These are phyloP conservation scores for Myotis planiceps DNA, from an alignment of 2,797 vertebrate species.

Conservation along the genomic window DNA sequence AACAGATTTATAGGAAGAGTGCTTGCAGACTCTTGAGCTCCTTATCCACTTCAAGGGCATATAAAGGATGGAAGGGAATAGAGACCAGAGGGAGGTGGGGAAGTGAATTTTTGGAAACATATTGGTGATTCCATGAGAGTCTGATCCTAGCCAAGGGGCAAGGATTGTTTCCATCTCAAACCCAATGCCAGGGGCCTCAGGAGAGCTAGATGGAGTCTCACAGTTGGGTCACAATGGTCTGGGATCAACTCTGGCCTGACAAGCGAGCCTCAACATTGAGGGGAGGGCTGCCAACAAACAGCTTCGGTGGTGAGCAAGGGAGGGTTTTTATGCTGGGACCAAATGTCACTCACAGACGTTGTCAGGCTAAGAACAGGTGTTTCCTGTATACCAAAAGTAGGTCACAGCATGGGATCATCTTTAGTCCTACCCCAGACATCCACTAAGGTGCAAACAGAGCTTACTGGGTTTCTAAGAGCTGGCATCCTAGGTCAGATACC, in stretches of 20 bases:
- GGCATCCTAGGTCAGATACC: neutral
- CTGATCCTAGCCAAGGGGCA: neutral
- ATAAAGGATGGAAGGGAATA: neutral
- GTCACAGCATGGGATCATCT: neutral
- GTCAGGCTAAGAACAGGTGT: neutral
- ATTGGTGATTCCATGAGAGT: neutral
- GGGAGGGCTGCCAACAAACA: neutral
- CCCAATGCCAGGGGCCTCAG: neutral
- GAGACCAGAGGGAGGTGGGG: neutral
- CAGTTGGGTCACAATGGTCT: neutral
- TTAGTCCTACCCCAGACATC: neutral
- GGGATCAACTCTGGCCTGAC: neutral
- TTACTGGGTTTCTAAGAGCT: neutral
- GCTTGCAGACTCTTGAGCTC: neutral
- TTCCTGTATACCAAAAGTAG: neutral
- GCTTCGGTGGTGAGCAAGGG: neutral
- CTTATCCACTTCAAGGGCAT: neutral
- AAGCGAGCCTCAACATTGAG: neutral
- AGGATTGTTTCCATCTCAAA: neutral
- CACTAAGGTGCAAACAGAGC: neutral
- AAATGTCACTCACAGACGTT: neutral
- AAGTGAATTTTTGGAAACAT: neutral
- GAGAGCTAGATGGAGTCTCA: neutral
- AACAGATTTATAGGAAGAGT: neutral
- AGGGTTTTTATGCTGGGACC: neutral